Evolutionary conservation across 2,113 vertebrate species (phyloP), one percentile per base, ranked within the genome.

Genomic region (Vimba vimba): DNA sequence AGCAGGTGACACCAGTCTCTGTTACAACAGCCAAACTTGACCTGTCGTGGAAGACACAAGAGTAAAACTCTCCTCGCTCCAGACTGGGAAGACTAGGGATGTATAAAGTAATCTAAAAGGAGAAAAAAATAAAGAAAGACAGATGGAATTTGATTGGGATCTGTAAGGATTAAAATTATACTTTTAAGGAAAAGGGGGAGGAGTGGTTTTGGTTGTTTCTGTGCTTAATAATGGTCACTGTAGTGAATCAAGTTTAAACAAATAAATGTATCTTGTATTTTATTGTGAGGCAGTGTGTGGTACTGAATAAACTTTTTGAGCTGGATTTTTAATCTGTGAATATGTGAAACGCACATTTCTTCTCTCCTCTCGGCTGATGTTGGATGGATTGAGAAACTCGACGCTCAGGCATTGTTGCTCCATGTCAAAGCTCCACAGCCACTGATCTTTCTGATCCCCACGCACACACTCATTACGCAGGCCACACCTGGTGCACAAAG

Each of bases 391-490:
- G 82, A 98, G 79, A 1, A 94, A 92, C 84, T 94, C 94, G 66
- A 99, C 87, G 2, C 76, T 92, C 47, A 98, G 92, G 91, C 98
- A 99, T 86, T 96, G 94, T 82, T 93, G 95, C 45, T 96, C 96
- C 19, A 97, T 93, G 89, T 97, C 96, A 84, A 98, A 98, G 92
- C 97, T 98, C 97, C 97, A 98, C n/a, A 99, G 91, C 98, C 98
- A 99, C 81, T 95, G 96, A 62, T 97, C 96, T 0, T 92, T 90
- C 86, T 93, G 75, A 7, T 90, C 91, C 68, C 96, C 96, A 64
- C 96, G 92, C 0, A 91, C 78, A 88, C 98, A 99, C 76, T 97
- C 94, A 0, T 95, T 94, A 79, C 90, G 95, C 89, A 96, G 93
- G 86, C 94, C 95, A 91, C 98, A 99, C 91, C 88, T 89, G 80